Base-by-base conservation (phyloP, 2,113 vertebrate genomes). In the Tamias sibiricus region DNA sequence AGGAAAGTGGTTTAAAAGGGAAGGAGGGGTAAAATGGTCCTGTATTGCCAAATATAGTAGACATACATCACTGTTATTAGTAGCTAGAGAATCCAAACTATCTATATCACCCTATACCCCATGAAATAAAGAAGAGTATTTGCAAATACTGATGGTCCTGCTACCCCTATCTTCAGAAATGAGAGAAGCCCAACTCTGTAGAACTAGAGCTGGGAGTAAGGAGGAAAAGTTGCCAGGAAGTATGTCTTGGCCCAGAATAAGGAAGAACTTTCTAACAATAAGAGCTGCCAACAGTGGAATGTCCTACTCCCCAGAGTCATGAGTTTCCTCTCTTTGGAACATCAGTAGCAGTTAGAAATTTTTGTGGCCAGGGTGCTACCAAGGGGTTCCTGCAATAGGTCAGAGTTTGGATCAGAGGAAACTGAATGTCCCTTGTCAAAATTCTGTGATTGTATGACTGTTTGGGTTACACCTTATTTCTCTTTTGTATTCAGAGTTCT, bases 241-340 rank as follows among this genome's bases (percentile, higher is more conserved):
- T 89, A n/a, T 95, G 44, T 96, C 57, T 95, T 97, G 95, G 95
- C 91, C 42, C 82, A 91, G 91, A 82, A 30, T 52, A 80, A 94
- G 69, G 91, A 94, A 96, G 89, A 90, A 66, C 92, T 96, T 95
- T 94, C 93, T 97, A 93, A 95, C 82, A 91, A 32, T 92, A 74
- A 96, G 35, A 91, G 35, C 62, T 96, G 42, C 89, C 47, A 75
- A 88, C 93, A 93, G 16, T 94, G 82, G 86, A 89, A 89, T 96
- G 82, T 82, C 74, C 68, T 76, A 8, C 69, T 96, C 88, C 68
- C 82, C 82, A 77, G 40, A 87, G 57, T 82, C 90, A 94, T 75
- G 86, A 30, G 47, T 44, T 94, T 93, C 88, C 88, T 95, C 7
- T 72, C 16, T 3, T 81, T 90, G 49, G 40, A 87, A 44, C 72